Base-by-base conservation (phyloP, 2,113 vertebrate species). In the Pluvianellus socialis region DNA sequence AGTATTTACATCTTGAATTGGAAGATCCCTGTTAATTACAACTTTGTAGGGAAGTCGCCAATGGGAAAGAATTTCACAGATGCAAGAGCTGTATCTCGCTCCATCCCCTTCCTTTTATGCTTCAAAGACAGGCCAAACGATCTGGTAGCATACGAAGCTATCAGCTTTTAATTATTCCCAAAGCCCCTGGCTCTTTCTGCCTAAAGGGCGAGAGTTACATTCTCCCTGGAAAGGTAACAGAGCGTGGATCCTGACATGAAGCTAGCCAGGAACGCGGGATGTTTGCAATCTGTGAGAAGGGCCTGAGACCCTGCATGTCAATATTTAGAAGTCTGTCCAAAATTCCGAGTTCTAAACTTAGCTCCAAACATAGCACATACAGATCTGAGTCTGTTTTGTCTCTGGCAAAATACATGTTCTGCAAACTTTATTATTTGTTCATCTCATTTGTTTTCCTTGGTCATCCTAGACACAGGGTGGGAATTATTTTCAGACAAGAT, bases 221-320 rank as follows among this genome's bases (percentile, higher is more conserved):
- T 92, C 87, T 85, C 76, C 35, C 89, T 92, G 85, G 87, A 95
- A 95, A 95, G 92, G 92, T 94, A 94, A 87, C 72, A 81, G 76
- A 88, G 72, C 53, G 20, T 30, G n/a, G 68, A 92, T 74, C 91
- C 90, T 2, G 0, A 28, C 40, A 17, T 4, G 7, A 67, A 59
- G 86, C 22, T 4, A 86, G 92, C 83, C 82, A 95, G 84, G 88
- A 92, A 86, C 0, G 0, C 50, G 66, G 59, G 62, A 86, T 86
- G 90, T 88, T 88, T 94, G 89, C 59, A 91, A 77, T 49, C 52
- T 92, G 89, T 32, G 86, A 90, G 82, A 93, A 84, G 52, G 22
- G 86, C 79, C 71, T 5, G 28, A 62, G 88, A 94, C 83, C 47
- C 71, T 83, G 20, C 12, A 13, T 55, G 67, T 59, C 85, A 77